Evolutionary conservation across 2,113 vertebrate genomes (phyloP), one percentile per base, ranked within the genome.

Genomic region (Plecturocebus donacophilus): DNA sequence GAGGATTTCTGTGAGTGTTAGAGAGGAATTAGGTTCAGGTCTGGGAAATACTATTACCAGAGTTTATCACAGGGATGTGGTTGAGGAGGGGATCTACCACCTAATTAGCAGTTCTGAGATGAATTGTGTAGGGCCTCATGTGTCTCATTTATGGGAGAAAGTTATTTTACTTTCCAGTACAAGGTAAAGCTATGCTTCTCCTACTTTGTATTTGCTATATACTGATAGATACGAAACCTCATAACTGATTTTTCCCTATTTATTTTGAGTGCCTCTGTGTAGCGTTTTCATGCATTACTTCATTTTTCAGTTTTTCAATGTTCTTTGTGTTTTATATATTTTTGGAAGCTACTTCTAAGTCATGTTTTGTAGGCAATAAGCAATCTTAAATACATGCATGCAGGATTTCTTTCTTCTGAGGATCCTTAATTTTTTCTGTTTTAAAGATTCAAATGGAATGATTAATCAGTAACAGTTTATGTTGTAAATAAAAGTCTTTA

Each of bases 381-480:
- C 32, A 82, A 3, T 68, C 8, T 80, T 64, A 58, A 90, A 64
- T 86, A 76, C 4, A 21, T 61, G 16, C 38, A 35, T 8, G 1
- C 13, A 3, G 38, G 5, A 6, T 77, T 82, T 40, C 35, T 94
- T 87, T 70, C 64, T 73, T 86, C 73, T 42, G 40, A 77, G 8
- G 71, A 95, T 40, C 20, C 17, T 95, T 96, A 73, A 54, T 84
- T 80, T 40, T 27, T 79, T 96, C 40, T 45, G 3, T 76, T 66
- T 87, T 80, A 91, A 96, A 75, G 82, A 87, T 80, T 90, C 6
- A 58, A 56, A 19, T 52, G 66, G 61, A 89, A 21, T 80, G 21
- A 87, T 87, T 87, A 66, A 71, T 94, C 4, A 56, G 2, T 94
- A 64, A 87, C 8, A 52, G 23, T 76, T 85, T 87, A 38, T 87